These are phyloP conservation scores for Dromius quadrimaculatus DNA, from an alignment of 2,888 invertebrate species.

Conservation along the genomic window DNA sequence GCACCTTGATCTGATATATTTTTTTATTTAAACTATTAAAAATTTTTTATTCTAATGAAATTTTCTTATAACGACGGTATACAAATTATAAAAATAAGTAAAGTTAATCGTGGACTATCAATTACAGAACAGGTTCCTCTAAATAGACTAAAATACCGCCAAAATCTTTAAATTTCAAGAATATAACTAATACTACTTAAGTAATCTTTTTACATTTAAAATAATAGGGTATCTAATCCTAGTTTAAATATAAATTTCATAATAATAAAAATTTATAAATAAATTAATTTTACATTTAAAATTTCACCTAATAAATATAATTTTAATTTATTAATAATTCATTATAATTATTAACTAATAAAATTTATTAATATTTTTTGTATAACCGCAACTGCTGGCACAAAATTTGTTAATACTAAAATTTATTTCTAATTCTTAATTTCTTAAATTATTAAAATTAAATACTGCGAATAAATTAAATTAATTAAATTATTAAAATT, in stretches of 20 bases:
- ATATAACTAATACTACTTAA: slow-evolving; percentile 75
- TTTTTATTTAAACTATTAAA: too few relatives aligned
- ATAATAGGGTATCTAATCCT: slow-evolving; percentile 79
- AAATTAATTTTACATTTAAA: slow-evolving; percentile 67
- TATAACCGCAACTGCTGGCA: slow-evolving; percentile 81
- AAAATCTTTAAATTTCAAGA: too few relatives aligned
- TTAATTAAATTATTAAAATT: slow-evolving; percentile 66
- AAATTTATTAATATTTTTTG: slow-evolving; percentile 72
- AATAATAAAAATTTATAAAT: slow-evolving; percentile 60
- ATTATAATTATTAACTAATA: slow-evolving; percentile 67
- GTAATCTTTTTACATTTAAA: slow-evolving; percentile 65
- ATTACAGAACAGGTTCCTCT: too few relatives aligned
- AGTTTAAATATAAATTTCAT: slow-evolving; percentile 68
- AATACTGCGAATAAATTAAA: slow-evolving; percentile 65
- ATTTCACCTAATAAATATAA: slow-evolving; percentile 72
- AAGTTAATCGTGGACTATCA: too few relatives aligned
- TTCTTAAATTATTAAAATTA: slow-evolving; percentile 72
- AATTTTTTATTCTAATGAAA: too few relatives aligned
- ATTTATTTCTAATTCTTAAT: slow-evolving; percentile 73
- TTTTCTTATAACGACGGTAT: too few relatives aligned
- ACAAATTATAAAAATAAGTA: too few relatives aligned
- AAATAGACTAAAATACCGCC: too few relatives aligned
- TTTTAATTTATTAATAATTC: slow-evolving; percentile 62
- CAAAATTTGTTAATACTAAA: slow-evolving; percentile 74
- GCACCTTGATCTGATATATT: too few relatives aligned